Conservation (phyloP, 2,888 invertebrate species). For the Drosophila crucigera region DNA sequence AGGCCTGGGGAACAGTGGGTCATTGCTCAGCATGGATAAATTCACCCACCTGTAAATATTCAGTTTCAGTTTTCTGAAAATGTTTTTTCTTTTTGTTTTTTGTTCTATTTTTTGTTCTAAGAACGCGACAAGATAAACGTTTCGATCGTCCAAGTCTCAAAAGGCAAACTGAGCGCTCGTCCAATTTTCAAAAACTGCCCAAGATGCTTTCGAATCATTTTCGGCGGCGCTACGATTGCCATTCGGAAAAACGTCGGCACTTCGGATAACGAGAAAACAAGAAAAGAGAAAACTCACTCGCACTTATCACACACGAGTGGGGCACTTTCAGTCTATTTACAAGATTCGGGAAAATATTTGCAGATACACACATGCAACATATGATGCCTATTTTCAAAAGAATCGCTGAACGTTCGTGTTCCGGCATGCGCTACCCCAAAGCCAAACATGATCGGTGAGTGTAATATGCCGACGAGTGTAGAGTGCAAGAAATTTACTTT, state of each 20-base stretch:
- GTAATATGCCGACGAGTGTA: conserved; percentile 35
- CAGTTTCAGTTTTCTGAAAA: conserved; percentile 43
- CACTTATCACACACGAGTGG: conserved; percentile 65
- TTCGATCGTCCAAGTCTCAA: conserved; percentile 41
- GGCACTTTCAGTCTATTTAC: conserved; percentile 74
- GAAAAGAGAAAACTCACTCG: conserved; percentile 46
- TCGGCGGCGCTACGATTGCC: conserved; percentile 25
- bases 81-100: conserved; percentile 29
- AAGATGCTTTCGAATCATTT: conserved; percentile 57
- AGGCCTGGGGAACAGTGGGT: conserved; percentile 16
- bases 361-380: conserved; percentile 16
- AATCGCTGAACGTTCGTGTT: conserved; percentile 39
- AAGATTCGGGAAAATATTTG: conserved; percentile 57
- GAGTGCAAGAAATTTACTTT: conserved; percentile 58
- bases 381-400: conserved; percentile 41
- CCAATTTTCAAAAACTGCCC: conserved; percentile 60
- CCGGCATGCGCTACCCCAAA: conserved; percentile 44
- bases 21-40: conserved; percentile 26
- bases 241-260: conserved; percentile 18
- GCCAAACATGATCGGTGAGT: conserved; percentile 8
- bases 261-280: conserved; percentile 48
- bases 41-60: conserved; percentile 73
- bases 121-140: conserved; percentile 23
- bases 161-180: conserved; percentile 57
- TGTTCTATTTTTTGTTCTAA: conserved; percentile 19